Evolutionary conservation across 1,140 invertebrate species (phyloP).

Genomic region (Macrocentrus cingulum): DNA sequence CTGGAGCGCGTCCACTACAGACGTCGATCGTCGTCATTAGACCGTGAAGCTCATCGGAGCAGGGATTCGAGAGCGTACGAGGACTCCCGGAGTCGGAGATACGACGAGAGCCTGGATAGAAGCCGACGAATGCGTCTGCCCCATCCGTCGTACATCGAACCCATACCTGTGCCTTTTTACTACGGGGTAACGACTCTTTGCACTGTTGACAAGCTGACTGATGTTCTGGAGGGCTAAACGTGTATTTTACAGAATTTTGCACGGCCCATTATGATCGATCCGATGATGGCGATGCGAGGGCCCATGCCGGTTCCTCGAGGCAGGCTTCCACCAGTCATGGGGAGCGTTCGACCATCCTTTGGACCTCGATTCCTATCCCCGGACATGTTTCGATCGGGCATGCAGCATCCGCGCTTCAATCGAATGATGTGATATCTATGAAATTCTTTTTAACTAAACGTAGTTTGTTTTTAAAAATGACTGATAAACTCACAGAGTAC

Average conservation of each 20-base stretch:
- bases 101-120: conserved; percentile 22
- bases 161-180: conserved; percentile 33
- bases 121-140: conserved; percentile 15
- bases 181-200: conserved; percentile 27
- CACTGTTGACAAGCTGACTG: too few relatives aligned
- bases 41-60: conserved; percentile 7
- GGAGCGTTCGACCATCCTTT: conserved; percentile 30
- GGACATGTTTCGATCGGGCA: conserved; percentile 24
- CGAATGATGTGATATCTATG: too few relatives aligned
- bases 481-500: too few relatives aligned
- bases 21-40: conserved; percentile 25
- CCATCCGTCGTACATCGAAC: conserved; percentile 29
- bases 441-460: too few relatives aligned
- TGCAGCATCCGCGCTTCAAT: neutral
- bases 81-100: conserved; percentile 8
- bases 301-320: conserved; percentile 30
- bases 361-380: conserved; percentile 34
- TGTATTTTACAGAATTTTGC: conserved; percentile 29
- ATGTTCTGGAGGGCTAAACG: too few relatives aligned
- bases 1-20: neutral
- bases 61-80: conserved; percentile 21
- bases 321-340: conserved; percentile 28
- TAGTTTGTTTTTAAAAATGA: too few relatives aligned
- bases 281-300: conserved; percentile 33
- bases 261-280: conserved; percentile 35